Evolutionary conservation across 2,888 invertebrate species (phyloP).

Genomic region (Tipula vernalis): DNA sequence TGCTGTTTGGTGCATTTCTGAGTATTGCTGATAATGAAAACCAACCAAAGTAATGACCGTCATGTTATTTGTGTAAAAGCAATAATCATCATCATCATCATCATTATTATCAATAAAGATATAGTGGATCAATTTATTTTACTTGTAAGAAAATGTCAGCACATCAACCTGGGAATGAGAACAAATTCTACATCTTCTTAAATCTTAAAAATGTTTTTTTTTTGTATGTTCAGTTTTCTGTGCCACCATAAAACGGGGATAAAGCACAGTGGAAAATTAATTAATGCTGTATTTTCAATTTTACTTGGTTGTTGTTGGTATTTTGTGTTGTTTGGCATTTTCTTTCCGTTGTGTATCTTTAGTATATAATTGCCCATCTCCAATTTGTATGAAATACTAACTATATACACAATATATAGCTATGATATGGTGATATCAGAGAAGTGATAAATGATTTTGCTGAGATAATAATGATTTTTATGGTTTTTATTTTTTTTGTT

Average conservation of each 20-base stretch:
- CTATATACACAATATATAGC: no score
- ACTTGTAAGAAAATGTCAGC: background rate
- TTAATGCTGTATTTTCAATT: background rate
- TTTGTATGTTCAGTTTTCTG: background rate
- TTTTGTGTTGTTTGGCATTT: background rate
- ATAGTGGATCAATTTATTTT: background rate
- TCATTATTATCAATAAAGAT: background rate
- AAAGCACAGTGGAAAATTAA: background rate
- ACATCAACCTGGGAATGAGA: background rate
- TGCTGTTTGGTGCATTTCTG: background rate
- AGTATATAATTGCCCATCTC: background rate
- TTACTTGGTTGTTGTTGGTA: background rate
- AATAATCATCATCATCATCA: background rate
- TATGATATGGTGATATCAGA: background rate
- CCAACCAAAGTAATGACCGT: background rate
- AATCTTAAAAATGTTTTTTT: background rate
- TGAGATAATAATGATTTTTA: background rate
- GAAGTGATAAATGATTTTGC: background rate
- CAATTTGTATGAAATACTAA: background rate
- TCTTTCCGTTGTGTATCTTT: background rate
- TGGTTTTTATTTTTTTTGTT: no score
- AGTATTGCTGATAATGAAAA: background rate
- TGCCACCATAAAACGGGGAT: background rate
- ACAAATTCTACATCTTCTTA: background rate
- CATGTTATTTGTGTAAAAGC: background rate